Conservation (phyloP, 1,140 invertebrate genomes). For the Drosophila saltans region DNA sequence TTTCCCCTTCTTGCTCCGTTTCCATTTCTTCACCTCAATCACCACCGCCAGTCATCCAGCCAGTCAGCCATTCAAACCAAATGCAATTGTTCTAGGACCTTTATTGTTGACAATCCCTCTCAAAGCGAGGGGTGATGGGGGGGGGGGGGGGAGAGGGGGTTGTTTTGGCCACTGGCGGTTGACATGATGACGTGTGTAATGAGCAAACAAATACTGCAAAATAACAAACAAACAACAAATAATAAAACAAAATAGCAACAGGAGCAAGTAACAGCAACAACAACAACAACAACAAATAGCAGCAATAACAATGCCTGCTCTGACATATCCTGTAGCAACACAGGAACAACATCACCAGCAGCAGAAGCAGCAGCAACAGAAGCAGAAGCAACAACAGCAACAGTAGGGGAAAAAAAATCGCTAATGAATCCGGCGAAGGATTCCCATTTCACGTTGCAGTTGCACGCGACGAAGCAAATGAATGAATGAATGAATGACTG, state of each 20-base stretch:
- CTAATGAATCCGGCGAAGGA: conserved; percentile 63
- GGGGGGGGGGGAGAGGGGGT: background rate
- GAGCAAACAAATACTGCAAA: conserved; percentile 60
- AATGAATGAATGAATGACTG: conserved; percentile 58
- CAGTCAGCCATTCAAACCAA: background rate
- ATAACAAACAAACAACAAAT: conserved; percentile 51
- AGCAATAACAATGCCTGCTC: conserved; percentile 50
- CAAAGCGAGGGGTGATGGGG: background rate
- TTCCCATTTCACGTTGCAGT: conserved; percentile 52
- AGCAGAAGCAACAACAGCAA: background rate
- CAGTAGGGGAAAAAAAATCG: conserved; percentile 43
- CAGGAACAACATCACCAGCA: conserved; percentile 7
- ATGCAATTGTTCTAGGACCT: conserved; percentile 10
- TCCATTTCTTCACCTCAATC: background rate
- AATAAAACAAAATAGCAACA: conserved; percentile 58
- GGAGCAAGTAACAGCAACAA: conserved; percentile 12
- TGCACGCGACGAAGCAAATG: conserved; percentile 50
- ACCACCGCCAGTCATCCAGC: background rate
- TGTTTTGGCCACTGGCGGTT: conserved; percentile 50
- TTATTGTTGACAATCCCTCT: conserved; percentile 1
- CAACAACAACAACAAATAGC: conserved; percentile 17
- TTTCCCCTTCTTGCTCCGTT: background rate
- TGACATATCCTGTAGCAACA: conserved; percentile 53
- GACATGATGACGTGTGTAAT: conserved; percentile 71
- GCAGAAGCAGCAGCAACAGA: conserved; percentile 10